phyloP scores from a whole-genome alignment of 2,113 vertebrate genomes.

The Pluvianellus socialis region DNA sequence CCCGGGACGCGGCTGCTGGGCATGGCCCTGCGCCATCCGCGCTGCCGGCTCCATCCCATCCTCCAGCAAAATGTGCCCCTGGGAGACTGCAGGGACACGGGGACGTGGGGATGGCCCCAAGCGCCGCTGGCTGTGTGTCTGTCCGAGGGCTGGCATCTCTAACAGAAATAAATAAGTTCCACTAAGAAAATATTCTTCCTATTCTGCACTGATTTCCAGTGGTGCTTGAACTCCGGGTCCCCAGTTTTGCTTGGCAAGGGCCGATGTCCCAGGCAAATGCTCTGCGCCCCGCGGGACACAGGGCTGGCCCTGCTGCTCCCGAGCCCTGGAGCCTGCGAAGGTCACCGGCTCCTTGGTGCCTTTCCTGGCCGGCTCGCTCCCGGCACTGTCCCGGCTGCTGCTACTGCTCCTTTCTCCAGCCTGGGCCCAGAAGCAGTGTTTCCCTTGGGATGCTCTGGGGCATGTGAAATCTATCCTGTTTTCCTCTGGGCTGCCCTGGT shows the following conservation, averaged over 20 bases:
- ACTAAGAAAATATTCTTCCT: not conserved
- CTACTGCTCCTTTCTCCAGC: not conserved
- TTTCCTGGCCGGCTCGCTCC: not conserved
- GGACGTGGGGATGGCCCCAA: not conserved
- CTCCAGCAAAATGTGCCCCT: not conserved
- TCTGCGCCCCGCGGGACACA: not conserved
- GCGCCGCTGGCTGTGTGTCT: fast-evolving
- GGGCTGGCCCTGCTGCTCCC: not conserved
- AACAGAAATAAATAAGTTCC: not conserved
- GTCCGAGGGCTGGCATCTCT: not conserved
- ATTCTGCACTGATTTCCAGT: not conserved
- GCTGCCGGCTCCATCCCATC: fast-evolving
- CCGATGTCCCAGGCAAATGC: not conserved
- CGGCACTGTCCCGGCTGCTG: fast-evolving
- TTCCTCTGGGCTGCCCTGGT: not conserved
- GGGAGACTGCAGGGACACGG: not conserved
- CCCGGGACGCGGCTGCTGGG: fast-evolving
- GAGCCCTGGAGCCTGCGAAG: not conserved
- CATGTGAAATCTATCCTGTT: not conserved
- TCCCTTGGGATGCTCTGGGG: not conserved
- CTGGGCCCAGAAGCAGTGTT: not conserved
- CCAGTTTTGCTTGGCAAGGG: not conserved
- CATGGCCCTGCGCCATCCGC: not conserved
- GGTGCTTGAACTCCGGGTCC: not conserved
- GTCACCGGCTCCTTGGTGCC: not conserved